Base-by-base conservation (phyloP, 1,140 invertebrate genomes). In the Teleopsis dalmanni region DNA sequence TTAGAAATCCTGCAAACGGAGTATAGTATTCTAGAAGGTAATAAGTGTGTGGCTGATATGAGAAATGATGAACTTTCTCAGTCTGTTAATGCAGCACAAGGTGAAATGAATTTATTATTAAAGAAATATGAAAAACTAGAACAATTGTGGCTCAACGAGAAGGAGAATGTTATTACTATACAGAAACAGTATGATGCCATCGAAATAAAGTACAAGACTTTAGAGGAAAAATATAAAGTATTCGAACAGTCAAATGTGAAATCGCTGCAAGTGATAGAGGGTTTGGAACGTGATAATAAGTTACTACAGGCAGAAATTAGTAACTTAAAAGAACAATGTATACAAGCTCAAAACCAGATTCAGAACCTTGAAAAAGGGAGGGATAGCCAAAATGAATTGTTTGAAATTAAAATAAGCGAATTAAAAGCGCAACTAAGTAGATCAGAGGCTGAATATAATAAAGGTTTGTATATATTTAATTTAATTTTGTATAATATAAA, bases 221-320 rank as follows among this genome's bases (percentile, higher is more conserved):
- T 65, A 2, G 52, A 59, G 34, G 29, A 35, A 3, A 46, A 57
- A 7, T 65, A 65, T 38, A 47, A 52, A 7, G 3, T 19, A 0
- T 38, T 65, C 13, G 41, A 58, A 27, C 0, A 38, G 52, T 25
- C 46, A 26, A 51, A 51, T 42, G 14, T 41, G 4, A 38, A 26
- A 4, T 37, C 65, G n/a, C 55, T 55, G 16, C 13, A 9, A 0
- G 58, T 65, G 33, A 65, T 65, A 14, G 31, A 3, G 2, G 47
- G 22, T 3, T 27, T 65, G 0, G 63, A 57, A n/a, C n/a, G n/a
- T n/a, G n/a, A n/a, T n/a, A n/a, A n/a, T n/a, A n/a, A n/a, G n/a
- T n/a, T n/a, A n/a, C n/a, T n/a, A n/a, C n/a, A n/a, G n/a, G n/a
- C n/a, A n/a, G n/a, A n/a, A n/a, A n/a, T n/a, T n/a, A n/a, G n/a